phyloP scores from a whole-genome alignment of 2,113 vertebrate genomes.

The Peromyscus leucopus region DNA sequence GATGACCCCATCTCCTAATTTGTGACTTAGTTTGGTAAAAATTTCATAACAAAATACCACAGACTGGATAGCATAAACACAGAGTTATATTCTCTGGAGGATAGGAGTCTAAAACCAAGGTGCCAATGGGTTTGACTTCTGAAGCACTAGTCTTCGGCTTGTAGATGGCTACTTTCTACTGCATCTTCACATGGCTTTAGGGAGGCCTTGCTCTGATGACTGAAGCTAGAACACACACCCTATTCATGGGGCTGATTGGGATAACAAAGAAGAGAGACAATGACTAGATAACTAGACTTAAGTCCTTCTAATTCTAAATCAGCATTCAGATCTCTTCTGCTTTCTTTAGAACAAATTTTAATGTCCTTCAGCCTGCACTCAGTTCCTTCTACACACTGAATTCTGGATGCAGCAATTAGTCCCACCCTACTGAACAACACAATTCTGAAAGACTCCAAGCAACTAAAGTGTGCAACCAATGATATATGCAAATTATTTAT shows the following conservation, averaged over 20 bases:
- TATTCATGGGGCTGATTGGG: background rate
- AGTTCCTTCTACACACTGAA: background rate
- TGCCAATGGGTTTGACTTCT: background rate
- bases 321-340: background rate
- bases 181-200: background rate
- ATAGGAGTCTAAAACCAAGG: background rate
- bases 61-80: background rate
- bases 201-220: background rate
- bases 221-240: background rate
- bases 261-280: background rate
- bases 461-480: background rate
- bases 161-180: background rate
- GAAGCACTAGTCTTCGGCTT: background rate
- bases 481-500: background rate
- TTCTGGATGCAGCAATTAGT: background rate
- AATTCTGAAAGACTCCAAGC: background rate
- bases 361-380: background rate
- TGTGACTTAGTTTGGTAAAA: background rate
- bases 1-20: background rate
- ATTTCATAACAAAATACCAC: background rate
- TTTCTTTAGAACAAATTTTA: background rate
- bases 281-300: background rate
- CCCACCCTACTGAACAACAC: background rate
- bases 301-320: background rate
- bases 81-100: background rate